These are phyloP conservation scores for Dendrolimus punctatus DNA, from an alignment of 1,140 invertebrate genomes.

Conservation along the genomic window DNA sequence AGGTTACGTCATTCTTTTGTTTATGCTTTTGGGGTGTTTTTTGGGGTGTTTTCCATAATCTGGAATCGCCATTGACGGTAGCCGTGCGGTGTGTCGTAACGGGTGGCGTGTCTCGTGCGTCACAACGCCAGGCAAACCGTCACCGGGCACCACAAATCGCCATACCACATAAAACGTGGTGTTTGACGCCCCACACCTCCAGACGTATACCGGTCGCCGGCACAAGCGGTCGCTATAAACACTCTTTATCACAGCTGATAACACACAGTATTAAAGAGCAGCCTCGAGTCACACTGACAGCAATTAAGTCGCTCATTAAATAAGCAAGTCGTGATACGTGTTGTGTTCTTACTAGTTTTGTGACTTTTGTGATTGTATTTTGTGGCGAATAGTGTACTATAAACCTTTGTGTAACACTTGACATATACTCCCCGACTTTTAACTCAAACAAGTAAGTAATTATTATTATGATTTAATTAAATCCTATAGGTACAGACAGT, in stretches of 20 bases:
- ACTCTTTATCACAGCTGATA: conserved; percentile 21
- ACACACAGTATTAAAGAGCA: conserved; percentile 15
- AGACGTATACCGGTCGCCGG: conserved; percentile 18
- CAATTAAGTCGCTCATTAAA: conserved; percentile 6
- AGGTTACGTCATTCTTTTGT: too few relatives aligned
- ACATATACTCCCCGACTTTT: too few relatives aligned
- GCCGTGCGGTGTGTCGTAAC: neutral
- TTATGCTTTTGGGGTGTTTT: too few relatives aligned
- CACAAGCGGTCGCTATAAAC: conserved; percentile 12
- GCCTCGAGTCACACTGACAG: conserved; percentile 7
- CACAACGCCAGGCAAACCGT: conserved; percentile 4
- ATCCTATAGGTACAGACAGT: too few relatives aligned
- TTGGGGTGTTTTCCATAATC: neutral
- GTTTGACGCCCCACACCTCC: conserved; percentile 16
- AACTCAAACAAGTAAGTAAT: too few relatives aligned
- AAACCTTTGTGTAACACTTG: too few relatives aligned
- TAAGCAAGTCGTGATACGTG: neutral
- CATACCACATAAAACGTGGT: conserved; percentile 9
- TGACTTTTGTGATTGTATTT: too few relatives aligned
- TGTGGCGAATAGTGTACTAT: too few relatives aligned
- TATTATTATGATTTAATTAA: too few relatives aligned
- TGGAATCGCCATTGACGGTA: neutral
- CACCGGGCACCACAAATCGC: conserved; percentile 5
- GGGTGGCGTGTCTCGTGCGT: conserved; percentile 3
- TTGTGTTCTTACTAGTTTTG: neutral